phyloP scores from a whole-genome alignment of 2,113 vertebrate species.

The Centropus unirufus region DNA sequence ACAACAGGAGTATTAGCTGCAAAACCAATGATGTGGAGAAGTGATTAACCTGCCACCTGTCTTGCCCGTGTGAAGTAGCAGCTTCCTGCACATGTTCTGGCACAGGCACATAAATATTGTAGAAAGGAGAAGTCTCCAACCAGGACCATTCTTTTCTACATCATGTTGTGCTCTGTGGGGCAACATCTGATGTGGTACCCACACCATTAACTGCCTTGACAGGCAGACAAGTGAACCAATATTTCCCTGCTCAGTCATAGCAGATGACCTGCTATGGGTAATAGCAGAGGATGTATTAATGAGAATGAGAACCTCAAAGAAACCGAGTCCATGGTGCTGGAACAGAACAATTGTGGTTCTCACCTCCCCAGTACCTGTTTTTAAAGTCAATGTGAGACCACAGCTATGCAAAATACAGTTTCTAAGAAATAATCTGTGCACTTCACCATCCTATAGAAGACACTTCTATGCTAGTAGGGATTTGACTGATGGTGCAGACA shows the following conservation, averaged over 20 bases:
- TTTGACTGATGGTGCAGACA: neutral
- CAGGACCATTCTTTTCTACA: neutral
- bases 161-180: no score
- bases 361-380: neutral
- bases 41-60: neutral
- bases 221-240: neutral
- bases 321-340: rapidly evolving
- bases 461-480: neutral
- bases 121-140: neutral
- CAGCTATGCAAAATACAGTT: neutral
- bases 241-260: neutral
- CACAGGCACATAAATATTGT: neutral
- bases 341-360: neutral
- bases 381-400: neutral
- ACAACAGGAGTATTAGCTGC: neutral
- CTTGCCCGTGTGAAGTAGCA: neutral
- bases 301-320: neutral
- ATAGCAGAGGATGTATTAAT: neutral
- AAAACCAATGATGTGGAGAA: neutral
- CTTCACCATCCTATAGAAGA: neutral
- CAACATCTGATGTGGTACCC: rapidly evolving
- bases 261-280: neutral
- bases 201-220: neutral
- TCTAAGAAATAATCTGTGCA: neutral
- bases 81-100: neutral